A percentile compares a stretch with the other conserved stretches of the same genome.
Evolutionary conservation across 1,140 invertebrate genomes (phyloP).

Genomic region (Theocolax elegans): DNA sequence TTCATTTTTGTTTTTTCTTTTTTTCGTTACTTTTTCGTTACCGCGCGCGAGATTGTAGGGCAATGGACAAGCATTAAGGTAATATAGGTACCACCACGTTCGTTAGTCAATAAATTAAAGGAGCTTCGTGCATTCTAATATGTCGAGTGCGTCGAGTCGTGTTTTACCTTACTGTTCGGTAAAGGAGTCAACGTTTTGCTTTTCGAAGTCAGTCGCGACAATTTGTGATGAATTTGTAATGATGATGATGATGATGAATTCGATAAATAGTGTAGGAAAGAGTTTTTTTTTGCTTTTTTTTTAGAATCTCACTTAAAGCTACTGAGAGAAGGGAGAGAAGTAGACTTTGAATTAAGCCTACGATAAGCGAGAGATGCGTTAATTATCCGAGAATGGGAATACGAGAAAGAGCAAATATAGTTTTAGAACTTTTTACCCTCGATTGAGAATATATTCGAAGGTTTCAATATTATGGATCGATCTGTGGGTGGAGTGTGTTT

Average conservation of each 20-base stretch:
- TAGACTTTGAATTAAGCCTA: not conserved
- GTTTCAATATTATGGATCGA: too few species aligned
- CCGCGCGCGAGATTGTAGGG: not conserved
- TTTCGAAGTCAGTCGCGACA: not conserved
- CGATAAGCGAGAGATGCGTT: not conserved
- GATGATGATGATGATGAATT: slow-evolving; percentile 10
- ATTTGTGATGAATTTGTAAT: not conserved
- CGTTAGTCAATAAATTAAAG: slow-evolving; percentile 8
- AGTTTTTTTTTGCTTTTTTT: not conserved
- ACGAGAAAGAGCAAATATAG: not conserved
- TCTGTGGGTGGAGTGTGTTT: too few species aligned
- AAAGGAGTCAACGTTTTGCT: not conserved
- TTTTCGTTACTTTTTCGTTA: too few species aligned
- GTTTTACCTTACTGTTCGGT: not conserved
- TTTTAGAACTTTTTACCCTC: too few species aligned
- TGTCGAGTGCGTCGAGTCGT: not conserved
- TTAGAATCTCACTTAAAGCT: not conserved
- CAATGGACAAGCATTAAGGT: too few species aligned
- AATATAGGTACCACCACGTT: slow-evolving; percentile 10
- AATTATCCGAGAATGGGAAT: not conserved
- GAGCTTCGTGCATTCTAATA: not conserved
- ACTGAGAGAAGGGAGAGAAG: not conserved
- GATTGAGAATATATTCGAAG: too few species aligned
- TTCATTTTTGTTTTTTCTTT: too few species aligned
- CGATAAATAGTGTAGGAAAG: not conserved